Base-by-base conservation (phyloP, 1,140 invertebrate genomes). In the Macrosteles quadrilineatus region DNA sequence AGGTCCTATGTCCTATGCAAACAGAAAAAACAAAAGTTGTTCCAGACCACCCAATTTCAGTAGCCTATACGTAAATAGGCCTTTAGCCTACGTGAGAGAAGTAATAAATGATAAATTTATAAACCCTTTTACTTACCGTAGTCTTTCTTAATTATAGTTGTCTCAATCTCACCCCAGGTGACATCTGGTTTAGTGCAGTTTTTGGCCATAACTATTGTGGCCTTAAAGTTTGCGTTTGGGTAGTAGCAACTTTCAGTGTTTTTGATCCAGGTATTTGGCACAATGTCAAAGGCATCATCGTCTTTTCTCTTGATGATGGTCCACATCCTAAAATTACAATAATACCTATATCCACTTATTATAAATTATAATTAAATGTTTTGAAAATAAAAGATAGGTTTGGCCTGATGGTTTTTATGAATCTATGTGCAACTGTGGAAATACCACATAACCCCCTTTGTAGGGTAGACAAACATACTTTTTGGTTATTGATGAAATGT, bases 381-480 rank as follows among this genome's bases (percentile, higher is more conserved):
- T 23, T 23, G 19, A n/a, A 55, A n/a, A 11, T 23, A 55, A n/a
- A n/a, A 55, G 6, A n/a, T 55, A n/a, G n/a, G n/a, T n/a, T n/a
- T n/a, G n/a, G n/a, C n/a, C n/a, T n/a, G n/a, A n/a, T n/a, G n/a
- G n/a, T n/a, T n/a, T n/a, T n/a, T n/a, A n/a, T n/a, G 14, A n/a
- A 14, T 23, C 9, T 14, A 6, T 55, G 11, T 55, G 50, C 21
- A 55, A 12, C 21, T 11, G 14, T n/a, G 50, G 50, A 55, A 55
- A n/a, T n/a, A 23, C 21, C 11, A 55, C 50, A 55, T 12, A 55
- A 23, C 21, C 11, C 9, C 6, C 9, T 23, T 55, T 55, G 19
- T 55, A 23, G 9, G 63, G 63, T 31, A 32, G 31, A 65, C 63
- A 65, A 3, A 65, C 25, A 25, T 65, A 65, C 31, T 65, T 65